Conservation (phyloP, 2,113 vertebrate genomes). For the Pedionomus torquatus region DNA sequence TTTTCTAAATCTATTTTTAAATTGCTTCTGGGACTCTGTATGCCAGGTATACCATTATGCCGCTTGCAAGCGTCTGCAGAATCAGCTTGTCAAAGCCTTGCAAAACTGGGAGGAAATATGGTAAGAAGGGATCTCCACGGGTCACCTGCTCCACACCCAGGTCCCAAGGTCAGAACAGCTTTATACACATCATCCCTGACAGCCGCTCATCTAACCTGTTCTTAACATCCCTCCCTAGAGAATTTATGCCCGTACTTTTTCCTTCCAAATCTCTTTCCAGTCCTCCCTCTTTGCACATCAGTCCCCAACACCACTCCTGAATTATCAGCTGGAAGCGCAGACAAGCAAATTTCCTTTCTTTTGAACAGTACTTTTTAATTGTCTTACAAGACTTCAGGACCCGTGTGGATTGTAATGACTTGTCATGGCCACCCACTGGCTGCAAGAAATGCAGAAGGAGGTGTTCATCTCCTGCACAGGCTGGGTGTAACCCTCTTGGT, state of each 20-base stretch:
- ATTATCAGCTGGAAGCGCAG: background rate
- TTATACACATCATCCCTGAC: background rate
- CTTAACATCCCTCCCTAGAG: background rate
- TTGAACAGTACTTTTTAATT: background rate
- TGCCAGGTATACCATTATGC: conserved; percentile 60
- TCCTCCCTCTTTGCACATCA: background rate
- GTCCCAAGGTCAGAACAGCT: background rate
- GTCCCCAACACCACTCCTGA: background rate
- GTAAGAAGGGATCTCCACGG: background rate
- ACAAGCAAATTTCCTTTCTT: background rate
- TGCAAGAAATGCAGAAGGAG: accelerated
- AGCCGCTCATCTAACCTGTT: background rate
- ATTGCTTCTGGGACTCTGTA: conserved; percentile 47
- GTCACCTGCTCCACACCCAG: background rate
- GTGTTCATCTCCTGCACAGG: background rate
- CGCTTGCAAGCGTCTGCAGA: background rate
- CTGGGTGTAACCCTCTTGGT: background rate
- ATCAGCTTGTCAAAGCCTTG: background rate
- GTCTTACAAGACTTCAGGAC: background rate
- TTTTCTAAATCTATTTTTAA: conserved; percentile 76
- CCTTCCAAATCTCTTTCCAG: background rate
- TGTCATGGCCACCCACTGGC: background rate
- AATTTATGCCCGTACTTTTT: background rate
- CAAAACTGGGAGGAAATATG: background rate
- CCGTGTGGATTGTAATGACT: accelerated